phyloP scores from a whole-genome alignment of 2,797 vertebrate genomes.

The Ambastaia sidthimunki region DNA sequence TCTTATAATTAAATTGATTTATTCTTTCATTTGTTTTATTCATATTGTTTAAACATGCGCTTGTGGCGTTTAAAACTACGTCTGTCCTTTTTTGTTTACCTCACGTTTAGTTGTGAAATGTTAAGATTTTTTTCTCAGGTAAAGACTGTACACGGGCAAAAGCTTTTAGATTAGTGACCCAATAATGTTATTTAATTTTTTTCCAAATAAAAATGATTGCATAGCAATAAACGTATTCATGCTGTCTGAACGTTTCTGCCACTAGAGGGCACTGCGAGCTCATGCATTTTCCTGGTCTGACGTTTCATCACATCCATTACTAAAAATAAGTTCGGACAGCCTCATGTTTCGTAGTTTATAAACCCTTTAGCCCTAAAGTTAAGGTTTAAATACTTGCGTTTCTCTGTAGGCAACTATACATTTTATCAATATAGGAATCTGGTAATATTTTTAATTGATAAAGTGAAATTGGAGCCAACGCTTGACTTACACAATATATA shows the following conservation, averaged over 20 bases:
- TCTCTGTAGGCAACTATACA: neutral
- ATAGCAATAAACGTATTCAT: neutral
- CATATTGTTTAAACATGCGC: slow-evolving; percentile 6
- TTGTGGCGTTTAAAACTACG: neutral
- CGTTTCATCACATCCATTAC: neutral
- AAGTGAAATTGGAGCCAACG: no score
- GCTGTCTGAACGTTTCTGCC: neutral
- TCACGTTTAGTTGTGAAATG: neutral
- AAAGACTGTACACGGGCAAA: neutral
- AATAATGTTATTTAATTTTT: slow-evolving; percentile 39
- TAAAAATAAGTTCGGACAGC: neutral
- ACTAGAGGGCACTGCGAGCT: slow-evolving; percentile 30
- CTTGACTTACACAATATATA: neutral
- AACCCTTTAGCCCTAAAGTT: no score
- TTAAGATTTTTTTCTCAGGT: slow-evolving; percentile 27
- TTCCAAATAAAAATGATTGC: slow-evolving; percentile 36
- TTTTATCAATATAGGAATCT: neutral
- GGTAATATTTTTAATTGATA: no score
- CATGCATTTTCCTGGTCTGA: neutral
- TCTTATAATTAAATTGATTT: neutral
- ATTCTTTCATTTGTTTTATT: neutral
- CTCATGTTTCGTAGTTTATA: no score
- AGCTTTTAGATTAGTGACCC: slow-evolving; percentile 13
- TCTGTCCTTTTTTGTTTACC: neutral
- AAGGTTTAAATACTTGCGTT: neutral